A percentile compares a stretch with the other conserved stretches of the same genome.
Conservation (phyloP, 2,113 vertebrate species). For the Limanda limanda region DNA sequence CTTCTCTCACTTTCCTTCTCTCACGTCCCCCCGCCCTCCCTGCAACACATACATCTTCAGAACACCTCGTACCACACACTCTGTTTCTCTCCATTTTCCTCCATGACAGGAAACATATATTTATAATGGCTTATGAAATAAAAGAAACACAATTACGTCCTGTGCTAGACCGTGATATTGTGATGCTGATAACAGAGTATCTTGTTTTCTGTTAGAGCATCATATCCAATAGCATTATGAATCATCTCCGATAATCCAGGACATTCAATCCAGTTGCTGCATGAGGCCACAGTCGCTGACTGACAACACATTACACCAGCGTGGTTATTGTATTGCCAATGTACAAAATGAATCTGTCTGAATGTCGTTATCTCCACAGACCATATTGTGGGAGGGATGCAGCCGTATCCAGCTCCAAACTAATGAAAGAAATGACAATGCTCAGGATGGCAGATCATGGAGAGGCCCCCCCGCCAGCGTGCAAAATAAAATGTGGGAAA, state of each 20-base stretch:
- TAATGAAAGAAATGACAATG: constrained; percentile 64
- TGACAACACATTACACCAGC: constrained; percentile 46
- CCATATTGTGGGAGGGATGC: constrained; percentile 68
- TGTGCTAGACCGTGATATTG: constrained; percentile 68
- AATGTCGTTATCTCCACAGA: constrained; percentile 67
- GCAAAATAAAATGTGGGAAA: constrained; percentile 43
- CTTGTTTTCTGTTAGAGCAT: constrained; percentile 70
- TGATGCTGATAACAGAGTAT: constrained; percentile 71
- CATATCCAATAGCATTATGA: constrained; percentile 71
- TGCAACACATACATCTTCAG: constrained; percentile 36
- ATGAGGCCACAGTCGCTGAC: constrained; percentile 36
- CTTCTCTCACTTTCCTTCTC: neutral
- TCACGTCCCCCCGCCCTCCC: neutral
- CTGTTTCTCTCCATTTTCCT: constrained; percentile 42
- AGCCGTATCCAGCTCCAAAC: constrained; percentile 48
- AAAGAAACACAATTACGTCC: constrained; percentile 67
- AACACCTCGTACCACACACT: constrained; percentile 36
- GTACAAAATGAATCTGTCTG: constrained; percentile 60
- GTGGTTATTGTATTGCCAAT: constrained; percentile 40
- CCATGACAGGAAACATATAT: constrained; percentile 61
- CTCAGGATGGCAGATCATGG: constrained; percentile 48
- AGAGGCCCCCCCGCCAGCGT: constrained; percentile 29
- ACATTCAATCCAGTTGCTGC: constrained; percentile 64
- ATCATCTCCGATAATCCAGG: constrained; percentile 67
- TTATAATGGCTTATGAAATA: constrained; percentile 59